phyloP scores from a whole-genome alignment of 2,888 invertebrate species.

The Nudaria mundana region DNA sequence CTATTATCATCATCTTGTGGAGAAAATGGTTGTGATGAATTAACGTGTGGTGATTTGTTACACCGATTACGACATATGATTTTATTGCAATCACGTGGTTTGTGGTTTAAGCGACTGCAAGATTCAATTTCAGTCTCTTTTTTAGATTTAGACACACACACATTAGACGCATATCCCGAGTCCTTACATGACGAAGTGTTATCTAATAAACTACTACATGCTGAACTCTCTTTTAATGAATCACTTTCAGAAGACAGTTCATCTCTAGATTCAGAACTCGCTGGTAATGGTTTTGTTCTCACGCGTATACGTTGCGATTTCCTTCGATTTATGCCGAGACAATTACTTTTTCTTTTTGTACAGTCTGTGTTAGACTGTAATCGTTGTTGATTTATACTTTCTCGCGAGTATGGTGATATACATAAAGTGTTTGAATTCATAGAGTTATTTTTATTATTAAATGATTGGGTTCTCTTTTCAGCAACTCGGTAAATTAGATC shows the following conservation, averaged over 20 bases:
- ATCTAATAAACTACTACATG: background rate
- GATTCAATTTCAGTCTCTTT: background rate
- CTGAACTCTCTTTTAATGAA: background rate
- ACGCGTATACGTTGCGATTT: background rate
- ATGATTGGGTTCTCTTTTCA: constrained; percentile 45
- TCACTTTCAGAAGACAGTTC: background rate
- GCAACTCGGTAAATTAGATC: constrained; percentile 20
- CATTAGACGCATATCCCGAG: background rate
- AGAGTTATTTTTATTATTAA: constrained; percentile 3
- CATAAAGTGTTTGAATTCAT: constrained; percentile 3
- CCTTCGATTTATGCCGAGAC: constrained; percentile 22
- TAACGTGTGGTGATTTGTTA: background rate
- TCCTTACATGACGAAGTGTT: background rate
- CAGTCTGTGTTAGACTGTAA: no score
- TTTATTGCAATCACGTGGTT: background rate
- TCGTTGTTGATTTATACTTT: constrained; percentile 18
- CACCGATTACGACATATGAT: background rate
- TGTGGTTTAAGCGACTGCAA: background rate
- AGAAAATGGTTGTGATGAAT: no score
- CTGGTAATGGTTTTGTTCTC: constrained; percentile 29
- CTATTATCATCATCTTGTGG: no score
- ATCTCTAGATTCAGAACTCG: constrained; percentile 11
- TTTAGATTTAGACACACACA: background rate
- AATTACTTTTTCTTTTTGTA: constrained; percentile 37
- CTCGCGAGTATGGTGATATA: constrained; percentile 24